Percentiles rank a stretch among this genome's conserved stretches.
Conservation (phyloP, 2,797 vertebrate species). For the Hoplostethus atlanticus region DNA sequence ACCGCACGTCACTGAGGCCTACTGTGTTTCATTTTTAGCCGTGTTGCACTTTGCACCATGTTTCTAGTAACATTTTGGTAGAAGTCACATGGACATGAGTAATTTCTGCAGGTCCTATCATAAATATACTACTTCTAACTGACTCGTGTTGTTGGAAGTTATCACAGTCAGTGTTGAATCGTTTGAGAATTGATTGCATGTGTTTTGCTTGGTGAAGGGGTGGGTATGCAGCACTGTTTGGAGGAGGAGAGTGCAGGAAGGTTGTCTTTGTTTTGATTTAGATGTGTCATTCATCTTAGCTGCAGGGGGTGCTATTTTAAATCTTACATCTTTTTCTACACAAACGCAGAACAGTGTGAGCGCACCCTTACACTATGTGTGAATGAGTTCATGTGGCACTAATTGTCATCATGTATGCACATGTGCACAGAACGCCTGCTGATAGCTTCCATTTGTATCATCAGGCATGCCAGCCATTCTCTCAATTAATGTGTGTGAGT, state of each 20-base stretch:
- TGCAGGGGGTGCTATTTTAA: conserved; percentile 20
- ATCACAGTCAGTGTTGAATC: background rate
- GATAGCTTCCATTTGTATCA: background rate
- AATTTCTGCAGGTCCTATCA: conserved; percentile 51
- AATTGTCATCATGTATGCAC: background rate
- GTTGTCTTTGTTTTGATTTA: conserved; percentile 16
- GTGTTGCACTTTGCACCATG: conserved; percentile 5
- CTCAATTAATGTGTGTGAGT: background rate
- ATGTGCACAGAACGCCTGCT: background rate
- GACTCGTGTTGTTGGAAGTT: conserved; percentile 15
- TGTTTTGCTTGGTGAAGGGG: no score
- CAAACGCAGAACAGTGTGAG: background rate
- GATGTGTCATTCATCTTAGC: conserved; percentile 20
- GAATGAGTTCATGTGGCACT: background rate
- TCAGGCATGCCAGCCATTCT: background rate
- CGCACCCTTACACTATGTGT: background rate
- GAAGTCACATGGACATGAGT: conserved; percentile 51
- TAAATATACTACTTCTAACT: conserved; percentile 43
- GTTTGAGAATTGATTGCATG: no score
- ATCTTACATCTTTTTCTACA: conserved; percentile 3
- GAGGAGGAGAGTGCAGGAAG: background rate
- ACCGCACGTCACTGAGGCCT: no score
- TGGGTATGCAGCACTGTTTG: background rate
- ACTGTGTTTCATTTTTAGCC: no score
- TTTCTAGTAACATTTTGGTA: conserved; percentile 63